A percentile compares a stretch with the other conserved stretches of the same genome.
Evolutionary conservation across 2,888 invertebrate species (phyloP).

Genomic region (Ypsolopha scabrella): DNA sequence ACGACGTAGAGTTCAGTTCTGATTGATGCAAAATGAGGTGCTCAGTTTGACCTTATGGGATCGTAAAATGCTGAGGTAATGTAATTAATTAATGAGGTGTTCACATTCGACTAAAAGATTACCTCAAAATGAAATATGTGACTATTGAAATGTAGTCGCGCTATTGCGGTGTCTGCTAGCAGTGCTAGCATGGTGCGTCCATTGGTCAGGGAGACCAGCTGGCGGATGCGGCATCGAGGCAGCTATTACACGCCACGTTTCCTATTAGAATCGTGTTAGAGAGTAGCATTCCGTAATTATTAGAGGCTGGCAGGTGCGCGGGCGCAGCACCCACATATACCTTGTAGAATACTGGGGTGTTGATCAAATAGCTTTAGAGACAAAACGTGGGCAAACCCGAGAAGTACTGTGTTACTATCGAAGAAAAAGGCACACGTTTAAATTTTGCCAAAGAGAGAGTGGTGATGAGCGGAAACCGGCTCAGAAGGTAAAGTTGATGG

Average conservation of each 20-base stretch:
- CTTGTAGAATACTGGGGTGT: background rate
- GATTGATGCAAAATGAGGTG: no score
- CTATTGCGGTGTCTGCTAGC: no score
- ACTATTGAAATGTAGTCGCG: background rate
- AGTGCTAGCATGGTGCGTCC: constrained; percentile 6
- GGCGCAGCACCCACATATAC: constrained; percentile 24
- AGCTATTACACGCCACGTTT: constrained; percentile 35
- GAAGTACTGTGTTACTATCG: no score
- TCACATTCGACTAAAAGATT: background rate
- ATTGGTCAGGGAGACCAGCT: constrained; percentile 42
- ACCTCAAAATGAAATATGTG: background rate
- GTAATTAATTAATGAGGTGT: constrained; percentile 7
- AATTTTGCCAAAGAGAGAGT: no score
- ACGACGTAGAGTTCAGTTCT: no score
- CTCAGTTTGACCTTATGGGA: no score
- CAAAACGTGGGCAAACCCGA: no score
- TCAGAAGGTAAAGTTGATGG: no score
- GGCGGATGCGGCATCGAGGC: constrained; percentile 18
- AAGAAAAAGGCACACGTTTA: no score
- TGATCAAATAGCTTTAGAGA: no score
- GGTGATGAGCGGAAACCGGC: no score
- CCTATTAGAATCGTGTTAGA: constrained; percentile 60
- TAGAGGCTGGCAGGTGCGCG: constrained; percentile 40
- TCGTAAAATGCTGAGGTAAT: no score
- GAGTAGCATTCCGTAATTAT: constrained; percentile 52